Conservation (phyloP, 2,113 vertebrate species). For the Neoarius graeffei region DNA sequence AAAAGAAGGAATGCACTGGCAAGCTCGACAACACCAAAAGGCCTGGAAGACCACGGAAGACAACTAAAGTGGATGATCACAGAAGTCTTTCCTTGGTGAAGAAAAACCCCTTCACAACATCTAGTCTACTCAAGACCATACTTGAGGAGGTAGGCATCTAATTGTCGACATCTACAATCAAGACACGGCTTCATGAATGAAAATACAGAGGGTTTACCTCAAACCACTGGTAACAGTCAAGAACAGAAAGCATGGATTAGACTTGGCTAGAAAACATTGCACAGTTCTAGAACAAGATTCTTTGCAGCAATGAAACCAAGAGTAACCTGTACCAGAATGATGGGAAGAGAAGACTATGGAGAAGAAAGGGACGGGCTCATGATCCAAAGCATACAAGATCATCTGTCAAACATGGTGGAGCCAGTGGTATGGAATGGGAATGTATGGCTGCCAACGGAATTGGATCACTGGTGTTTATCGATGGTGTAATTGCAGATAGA, state of each 20-base stretch:
- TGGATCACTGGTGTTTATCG: neutral
- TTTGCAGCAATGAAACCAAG: neutral
- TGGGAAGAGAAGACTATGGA: neutral
- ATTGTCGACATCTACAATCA: neutral
- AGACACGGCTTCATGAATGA: neutral
- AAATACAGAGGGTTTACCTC: neutral
- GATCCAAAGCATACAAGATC: neutral
- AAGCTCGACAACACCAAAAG: too few species aligned
- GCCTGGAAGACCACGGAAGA: too few species aligned
- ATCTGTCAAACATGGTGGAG: constrained; percentile 2
- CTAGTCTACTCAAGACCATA: neutral
- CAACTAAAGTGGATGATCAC: too few species aligned
- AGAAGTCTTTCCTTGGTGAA: too few species aligned
- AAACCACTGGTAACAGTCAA: neutral
- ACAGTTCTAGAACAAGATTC: neutral
- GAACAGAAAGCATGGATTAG: neutral
- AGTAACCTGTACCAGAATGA: neutral
- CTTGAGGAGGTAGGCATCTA: neutral
- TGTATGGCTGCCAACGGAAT: neutral
- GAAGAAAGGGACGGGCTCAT: neutral
- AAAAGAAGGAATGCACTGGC: neutral
- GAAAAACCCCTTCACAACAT: neutral
- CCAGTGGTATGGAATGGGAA: neutral
- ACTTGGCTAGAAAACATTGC: neutral
- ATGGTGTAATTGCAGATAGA: neutral